These are phyloP conservation scores for Cerastis leucographa DNA, from an alignment of 2,888 invertebrate species.

Conservation along the genomic window DNA sequence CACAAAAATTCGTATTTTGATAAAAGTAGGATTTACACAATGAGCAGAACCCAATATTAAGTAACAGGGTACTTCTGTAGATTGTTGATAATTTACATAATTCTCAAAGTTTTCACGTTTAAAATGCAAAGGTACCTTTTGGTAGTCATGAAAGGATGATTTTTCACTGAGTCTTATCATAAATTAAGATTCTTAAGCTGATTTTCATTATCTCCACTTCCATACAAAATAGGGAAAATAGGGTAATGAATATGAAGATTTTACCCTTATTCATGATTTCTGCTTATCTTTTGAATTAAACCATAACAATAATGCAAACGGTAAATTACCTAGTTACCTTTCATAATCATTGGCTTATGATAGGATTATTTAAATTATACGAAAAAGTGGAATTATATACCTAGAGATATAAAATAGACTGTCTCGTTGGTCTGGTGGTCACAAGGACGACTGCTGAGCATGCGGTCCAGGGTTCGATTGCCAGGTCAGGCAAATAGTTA, in stretches of 20 bases:
- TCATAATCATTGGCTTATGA: neutral
- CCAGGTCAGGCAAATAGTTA: too few relatives aligned
- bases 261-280: constrained; percentile 1
- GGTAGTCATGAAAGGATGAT: constrained; percentile 48
- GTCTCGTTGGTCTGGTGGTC: too few relatives aligned
- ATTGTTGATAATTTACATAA: constrained; percentile 44
- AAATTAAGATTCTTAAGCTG: constrained; percentile 52
- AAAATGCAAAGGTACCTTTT: constrained; percentile 51
- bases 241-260: constrained; percentile 19
- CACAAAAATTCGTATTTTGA: too few relatives aligned
- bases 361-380: neutral
- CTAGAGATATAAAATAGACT: neutral
- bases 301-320: neutral
- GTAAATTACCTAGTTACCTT: neutral
- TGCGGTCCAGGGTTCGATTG: too few relatives aligned
- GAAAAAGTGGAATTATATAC: neutral
- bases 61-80: constrained; percentile 5
- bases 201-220: constrained; percentile 39
- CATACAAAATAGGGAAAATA: constrained; percentile 16
- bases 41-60: constrained; percentile 4
- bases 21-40: neutral
- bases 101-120: constrained; percentile 43
- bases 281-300: constrained; percentile 12
- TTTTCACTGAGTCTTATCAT: constrained; percentile 60
- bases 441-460: too few relatives aligned